Evolutionary conservation across 2,113 vertebrate species (phyloP).

Genomic region (Rhadina sibilatrix): DNA sequence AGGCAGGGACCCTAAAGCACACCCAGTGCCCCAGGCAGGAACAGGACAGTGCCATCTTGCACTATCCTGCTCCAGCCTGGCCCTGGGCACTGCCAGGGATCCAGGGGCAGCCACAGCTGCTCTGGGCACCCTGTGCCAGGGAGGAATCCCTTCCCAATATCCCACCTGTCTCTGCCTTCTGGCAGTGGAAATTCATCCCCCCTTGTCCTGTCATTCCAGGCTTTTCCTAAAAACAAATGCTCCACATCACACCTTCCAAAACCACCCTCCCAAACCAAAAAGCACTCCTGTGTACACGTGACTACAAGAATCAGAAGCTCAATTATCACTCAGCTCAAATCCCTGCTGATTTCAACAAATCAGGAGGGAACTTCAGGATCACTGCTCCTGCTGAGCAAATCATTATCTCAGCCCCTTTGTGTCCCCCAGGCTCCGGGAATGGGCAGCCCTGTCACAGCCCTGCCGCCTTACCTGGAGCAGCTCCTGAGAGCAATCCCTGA

Average conservation of each 20-base stretch:
- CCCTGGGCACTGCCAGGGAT: background rate
- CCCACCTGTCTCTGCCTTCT: background rate
- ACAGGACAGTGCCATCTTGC: background rate
- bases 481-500: background rate
- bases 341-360: background rate
- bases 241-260: background rate
- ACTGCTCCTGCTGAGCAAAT: background rate
- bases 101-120: background rate
- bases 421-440: accelerated
- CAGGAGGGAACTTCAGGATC: background rate
- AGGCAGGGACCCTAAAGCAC: background rate
- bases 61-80: background rate
- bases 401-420: background rate
- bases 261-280: background rate
- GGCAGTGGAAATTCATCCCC: background rate
- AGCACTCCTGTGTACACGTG: accelerated
- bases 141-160: background rate
- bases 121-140: background rate
- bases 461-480: background rate
- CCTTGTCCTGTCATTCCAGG: background rate
- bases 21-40: background rate
- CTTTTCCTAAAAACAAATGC: background rate
- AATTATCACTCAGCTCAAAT: background rate
- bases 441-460: background rate
- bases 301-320: background rate